Evolutionary conservation across 2,888 invertebrate species (phyloP).

Genomic region (Pterostichus madidus): DNA sequence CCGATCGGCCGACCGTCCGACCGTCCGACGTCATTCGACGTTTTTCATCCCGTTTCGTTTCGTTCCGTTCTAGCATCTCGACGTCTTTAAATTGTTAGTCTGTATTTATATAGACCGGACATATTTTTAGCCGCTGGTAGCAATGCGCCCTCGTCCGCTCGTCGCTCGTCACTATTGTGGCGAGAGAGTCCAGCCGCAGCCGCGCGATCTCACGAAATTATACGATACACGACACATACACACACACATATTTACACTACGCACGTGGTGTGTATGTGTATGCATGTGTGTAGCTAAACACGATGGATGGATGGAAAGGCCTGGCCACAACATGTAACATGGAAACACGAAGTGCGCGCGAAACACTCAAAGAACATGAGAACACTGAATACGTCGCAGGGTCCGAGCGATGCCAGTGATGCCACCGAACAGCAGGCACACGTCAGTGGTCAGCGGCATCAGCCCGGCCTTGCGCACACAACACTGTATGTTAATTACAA

Average conservation of each 20-base stretch:
- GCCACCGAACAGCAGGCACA: neutral
- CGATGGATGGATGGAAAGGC: conserved; percentile 51
- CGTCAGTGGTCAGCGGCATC: conserved; percentile 41
- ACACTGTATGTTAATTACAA: conserved; percentile 77
- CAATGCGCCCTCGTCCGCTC: conserved; percentile 59
- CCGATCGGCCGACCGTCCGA: too few relatives aligned
- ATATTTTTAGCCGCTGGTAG: conserved; percentile 76
- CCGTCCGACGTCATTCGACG: conserved; percentile 16
- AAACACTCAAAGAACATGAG: conserved; percentile 58
- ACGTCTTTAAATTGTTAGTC: conserved; percentile 36
- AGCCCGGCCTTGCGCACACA: conserved; percentile 71
- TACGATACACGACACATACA: conserved; percentile 25
- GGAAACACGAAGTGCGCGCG: conserved; percentile 64
- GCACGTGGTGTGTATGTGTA: conserved; percentile 3
- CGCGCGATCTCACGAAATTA: conserved; percentile 23
- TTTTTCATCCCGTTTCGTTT: conserved; percentile 50
- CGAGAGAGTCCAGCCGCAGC: conserved; percentile 27
- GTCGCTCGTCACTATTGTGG: conserved; percentile 51
- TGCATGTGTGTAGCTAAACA: neutral
- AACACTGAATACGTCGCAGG: conserved; percentile 63
- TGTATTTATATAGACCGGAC: conserved; percentile 73
- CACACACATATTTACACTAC: conserved; percentile 15
- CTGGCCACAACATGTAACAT: conserved; percentile 57
- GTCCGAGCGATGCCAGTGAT: conserved; percentile 62
- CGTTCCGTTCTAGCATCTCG: conserved; percentile 68